These are phyloP conservation scores for Hesperia comma DNA, from an alignment of 2,888 invertebrate species.

Conservation along the genomic window DNA sequence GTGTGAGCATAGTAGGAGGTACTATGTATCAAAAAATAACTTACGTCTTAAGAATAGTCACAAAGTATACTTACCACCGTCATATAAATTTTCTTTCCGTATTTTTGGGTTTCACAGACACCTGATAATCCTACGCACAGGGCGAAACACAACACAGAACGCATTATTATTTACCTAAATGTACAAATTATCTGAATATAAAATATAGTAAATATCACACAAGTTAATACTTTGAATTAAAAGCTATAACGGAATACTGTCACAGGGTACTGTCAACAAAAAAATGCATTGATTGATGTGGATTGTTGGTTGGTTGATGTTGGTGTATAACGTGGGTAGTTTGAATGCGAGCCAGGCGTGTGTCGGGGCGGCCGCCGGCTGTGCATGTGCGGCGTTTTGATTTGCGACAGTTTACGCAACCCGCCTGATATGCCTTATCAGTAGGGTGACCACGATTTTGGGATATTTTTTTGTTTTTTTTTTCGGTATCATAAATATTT, in stretches of 20 bases:
- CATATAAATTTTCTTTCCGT: slow-evolving; percentile 51
- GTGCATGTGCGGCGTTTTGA: slow-evolving; percentile 23
- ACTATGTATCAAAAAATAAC: no score
- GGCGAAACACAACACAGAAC: slow-evolving; percentile 39
- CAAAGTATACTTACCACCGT: slow-evolving; percentile 55
- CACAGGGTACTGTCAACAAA: not conserved
- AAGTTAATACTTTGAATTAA: not conserved
- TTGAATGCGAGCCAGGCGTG: slow-evolving; percentile 6
- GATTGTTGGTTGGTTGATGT: no score
- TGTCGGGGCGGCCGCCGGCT: slow-evolving; percentile 1
- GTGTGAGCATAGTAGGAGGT: no score
- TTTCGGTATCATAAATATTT: no score
- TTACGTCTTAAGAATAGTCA: no score
- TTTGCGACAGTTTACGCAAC: slow-evolving; percentile 17
- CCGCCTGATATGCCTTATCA: slow-evolving; percentile 30
- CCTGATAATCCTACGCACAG: slow-evolving; percentile 46
- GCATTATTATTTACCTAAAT: slow-evolving; percentile 36
- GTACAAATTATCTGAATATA: not conserved
- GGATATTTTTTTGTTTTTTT: no score
- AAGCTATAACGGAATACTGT: not conserved
- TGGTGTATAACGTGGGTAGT: not conserved
- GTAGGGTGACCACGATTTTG: slow-evolving; percentile 1
- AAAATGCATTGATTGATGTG: not conserved
- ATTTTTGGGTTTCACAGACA: slow-evolving; percentile 47
- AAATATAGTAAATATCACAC: slow-evolving; percentile 2